Conservation (phyloP, 2,113 vertebrate genomes). For the Phylloscopus trochilus region DNA sequence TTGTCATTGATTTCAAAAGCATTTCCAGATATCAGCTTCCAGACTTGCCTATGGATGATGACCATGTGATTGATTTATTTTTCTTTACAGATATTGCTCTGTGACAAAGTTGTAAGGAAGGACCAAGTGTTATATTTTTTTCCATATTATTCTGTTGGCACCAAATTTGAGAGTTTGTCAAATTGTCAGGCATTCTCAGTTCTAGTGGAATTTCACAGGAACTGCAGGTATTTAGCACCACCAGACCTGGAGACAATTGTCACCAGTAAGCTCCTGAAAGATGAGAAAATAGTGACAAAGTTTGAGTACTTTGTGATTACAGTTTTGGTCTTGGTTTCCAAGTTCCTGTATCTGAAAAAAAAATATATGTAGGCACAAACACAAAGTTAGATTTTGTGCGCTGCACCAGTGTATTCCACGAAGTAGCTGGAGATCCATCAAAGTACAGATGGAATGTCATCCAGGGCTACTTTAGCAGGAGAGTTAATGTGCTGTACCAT, state of each 20-base stretch:
- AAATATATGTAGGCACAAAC: not conserved
- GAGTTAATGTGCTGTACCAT: not conserved
- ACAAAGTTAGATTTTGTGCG: not conserved
- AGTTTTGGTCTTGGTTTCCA: not conserved
- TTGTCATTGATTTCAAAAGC: not conserved
- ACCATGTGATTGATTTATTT: not conserved
- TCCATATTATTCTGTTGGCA: not conserved
- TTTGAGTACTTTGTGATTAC: not conserved
- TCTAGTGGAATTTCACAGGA: not conserved
- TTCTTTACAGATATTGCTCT: not conserved
- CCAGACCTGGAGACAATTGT: not conserved
- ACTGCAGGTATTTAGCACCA: not conserved
- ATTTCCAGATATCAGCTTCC: not conserved
- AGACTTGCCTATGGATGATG: not conserved
- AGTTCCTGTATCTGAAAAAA: not conserved
- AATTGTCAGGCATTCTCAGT: not conserved
- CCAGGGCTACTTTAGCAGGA: not conserved
- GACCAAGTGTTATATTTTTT: not conserved
- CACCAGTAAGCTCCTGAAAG: not conserved
- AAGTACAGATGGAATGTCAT: not conserved
- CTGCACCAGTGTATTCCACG: not conserved
- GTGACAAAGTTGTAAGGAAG: not conserved
- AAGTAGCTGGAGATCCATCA: not conserved
- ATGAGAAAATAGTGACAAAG: not conserved
- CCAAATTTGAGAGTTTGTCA: not conserved